Evolutionary conservation across 2,113 vertebrate genomes (phyloP).

Genomic region (Tachysurus fulvidraco): DNA sequence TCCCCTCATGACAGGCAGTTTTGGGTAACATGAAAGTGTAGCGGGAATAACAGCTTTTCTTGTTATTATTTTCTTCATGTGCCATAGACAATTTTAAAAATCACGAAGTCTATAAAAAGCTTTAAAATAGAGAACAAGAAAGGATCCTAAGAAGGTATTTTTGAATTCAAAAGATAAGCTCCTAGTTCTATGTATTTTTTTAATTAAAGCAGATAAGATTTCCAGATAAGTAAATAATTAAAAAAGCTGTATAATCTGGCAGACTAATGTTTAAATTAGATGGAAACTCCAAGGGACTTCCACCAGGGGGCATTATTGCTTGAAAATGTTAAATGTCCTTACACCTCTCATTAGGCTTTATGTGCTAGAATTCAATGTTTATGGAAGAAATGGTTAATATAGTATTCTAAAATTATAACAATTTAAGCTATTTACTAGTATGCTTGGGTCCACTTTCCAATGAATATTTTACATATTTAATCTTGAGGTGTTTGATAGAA

Average conservation of each 20-base stretch:
- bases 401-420: background rate
- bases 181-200: background rate
- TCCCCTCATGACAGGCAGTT: slow-evolving; percentile 57
- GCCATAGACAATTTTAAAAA: slow-evolving; percentile 18
- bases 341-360: background rate
- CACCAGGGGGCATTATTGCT: slow-evolving; percentile 33
- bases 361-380: background rate
- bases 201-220: slow-evolving; percentile 4
- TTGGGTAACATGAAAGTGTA: slow-evolving; percentile 65
- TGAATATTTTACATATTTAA: background rate
- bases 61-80: background rate
- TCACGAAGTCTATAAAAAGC: background rate
- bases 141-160: background rate
- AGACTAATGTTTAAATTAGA: background rate
- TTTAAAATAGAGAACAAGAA: background rate
- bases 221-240: background rate
- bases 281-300: background rate
- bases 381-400: background rate
- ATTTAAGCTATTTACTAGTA: background rate
- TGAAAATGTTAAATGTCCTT: background rate
- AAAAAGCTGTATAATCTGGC: background rate
- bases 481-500: background rate
- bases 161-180: background rate
- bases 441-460: background rate
- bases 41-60: slow-evolving; percentile 1